Evolutionary conservation across 2,888 invertebrate species (phyloP).

Genomic region (Chorisops tibialis): DNA sequence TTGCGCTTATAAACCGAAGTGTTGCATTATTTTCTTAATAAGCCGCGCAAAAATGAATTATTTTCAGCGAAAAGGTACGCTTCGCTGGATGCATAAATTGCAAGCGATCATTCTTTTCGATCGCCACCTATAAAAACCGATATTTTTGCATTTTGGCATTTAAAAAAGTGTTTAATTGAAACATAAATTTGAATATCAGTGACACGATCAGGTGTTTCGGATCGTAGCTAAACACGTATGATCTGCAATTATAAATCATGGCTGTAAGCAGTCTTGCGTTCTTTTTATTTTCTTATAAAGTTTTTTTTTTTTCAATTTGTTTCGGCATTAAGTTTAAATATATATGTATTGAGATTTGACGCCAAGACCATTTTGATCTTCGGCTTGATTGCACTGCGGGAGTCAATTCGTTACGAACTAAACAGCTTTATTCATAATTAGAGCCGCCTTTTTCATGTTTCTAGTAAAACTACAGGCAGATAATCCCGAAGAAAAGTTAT

Average conservation of each 20-base stretch:
- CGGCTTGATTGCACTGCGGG: constrained; percentile 23
- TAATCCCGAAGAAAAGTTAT: not conserved
- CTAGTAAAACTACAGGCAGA: not conserved
- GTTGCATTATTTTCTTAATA: too few species aligned
- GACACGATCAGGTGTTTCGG: constrained; percentile 2
- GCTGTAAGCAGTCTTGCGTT: not conserved
- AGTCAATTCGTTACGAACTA: constrained; percentile 1
- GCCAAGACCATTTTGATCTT: constrained; percentile 12
- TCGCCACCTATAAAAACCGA: constrained; percentile 2
- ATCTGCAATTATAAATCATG: constrained; percentile 7
- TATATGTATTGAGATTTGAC: constrained; percentile 19
- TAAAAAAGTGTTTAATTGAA: constrained; percentile 20
- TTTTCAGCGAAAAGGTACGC: too few species aligned
- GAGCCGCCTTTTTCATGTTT: constrained; percentile 25
- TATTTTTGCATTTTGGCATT: not conserved
- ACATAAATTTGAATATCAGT: constrained; percentile 19
- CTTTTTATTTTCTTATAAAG: too few species aligned
- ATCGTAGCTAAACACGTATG: not conserved
- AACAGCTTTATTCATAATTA: constrained; percentile 21
- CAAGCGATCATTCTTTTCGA: not conserved
- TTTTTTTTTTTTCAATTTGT: too few species aligned
- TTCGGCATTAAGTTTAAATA: too few species aligned
- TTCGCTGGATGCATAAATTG: too few species aligned
- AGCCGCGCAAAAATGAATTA: too few species aligned
- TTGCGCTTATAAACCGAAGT: too few species aligned